A percentile compares a stretch with the other conserved stretches of the same genome.
phyloP scores from a whole-genome alignment of 2,113 vertebrate species.

The Proterorhinus semilunaris region DNA sequence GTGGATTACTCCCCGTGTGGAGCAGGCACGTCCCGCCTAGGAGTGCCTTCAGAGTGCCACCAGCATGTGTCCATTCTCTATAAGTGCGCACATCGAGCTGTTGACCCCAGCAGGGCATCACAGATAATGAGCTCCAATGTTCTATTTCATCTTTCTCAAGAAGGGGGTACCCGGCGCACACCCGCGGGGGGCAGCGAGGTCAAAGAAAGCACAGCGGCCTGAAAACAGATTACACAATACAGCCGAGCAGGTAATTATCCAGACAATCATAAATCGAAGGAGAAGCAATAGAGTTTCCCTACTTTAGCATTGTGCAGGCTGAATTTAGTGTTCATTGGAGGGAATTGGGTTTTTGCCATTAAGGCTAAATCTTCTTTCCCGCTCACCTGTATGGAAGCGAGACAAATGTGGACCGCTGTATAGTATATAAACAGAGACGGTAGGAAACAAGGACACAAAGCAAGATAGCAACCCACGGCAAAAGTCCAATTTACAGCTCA shows the following conservation, averaged over 20 bases:
- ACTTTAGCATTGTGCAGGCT: constrained; percentile 29
- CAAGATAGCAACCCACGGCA: neutral
- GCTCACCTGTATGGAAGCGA: constrained; percentile 34
- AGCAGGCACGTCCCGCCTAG: constrained; percentile 28
- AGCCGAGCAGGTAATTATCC: constrained; percentile 69
- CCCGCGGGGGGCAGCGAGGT: constrained; percentile 57
- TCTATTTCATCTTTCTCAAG: constrained; percentile 67
- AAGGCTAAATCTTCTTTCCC: constrained; percentile 26
- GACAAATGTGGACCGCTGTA: constrained; percentile 17
- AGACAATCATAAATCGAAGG: constrained; percentile 69
- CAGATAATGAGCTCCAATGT: constrained; percentile 73
- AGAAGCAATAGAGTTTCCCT: constrained; percentile 52
- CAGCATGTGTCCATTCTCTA: constrained; percentile 14
- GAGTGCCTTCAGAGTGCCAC: constrained; percentile 7
- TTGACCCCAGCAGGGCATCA: constrained; percentile 63
- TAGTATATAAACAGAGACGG: neutral
- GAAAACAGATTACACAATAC: constrained; percentile 70
- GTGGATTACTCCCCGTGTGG: constrained; percentile 29
- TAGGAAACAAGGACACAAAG: neutral
- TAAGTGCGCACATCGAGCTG: constrained; percentile 44
- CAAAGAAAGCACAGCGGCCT: constrained; percentile 59
- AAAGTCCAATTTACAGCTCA: constrained; percentile 4
- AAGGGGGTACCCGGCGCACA: constrained; percentile 60
- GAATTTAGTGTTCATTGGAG: constrained; percentile 48
- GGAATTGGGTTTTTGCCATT: constrained; percentile 48